These are phyloP conservation scores for Caenorhabditis sp. DNA, from an alignment of 2,888 invertebrate genomes.

Conservation along the genomic window DNA sequence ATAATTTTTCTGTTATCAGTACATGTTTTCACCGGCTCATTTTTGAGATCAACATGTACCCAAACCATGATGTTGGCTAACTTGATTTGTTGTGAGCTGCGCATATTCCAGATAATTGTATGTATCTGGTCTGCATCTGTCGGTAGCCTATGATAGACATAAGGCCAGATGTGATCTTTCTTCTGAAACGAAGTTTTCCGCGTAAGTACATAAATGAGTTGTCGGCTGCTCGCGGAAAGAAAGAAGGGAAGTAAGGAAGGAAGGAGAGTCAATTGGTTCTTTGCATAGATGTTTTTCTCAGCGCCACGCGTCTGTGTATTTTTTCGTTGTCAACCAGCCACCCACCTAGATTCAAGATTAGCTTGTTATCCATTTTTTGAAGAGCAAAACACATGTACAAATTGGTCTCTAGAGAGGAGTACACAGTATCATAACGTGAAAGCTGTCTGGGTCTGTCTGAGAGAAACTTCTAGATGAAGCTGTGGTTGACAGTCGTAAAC, in stretches of 20 bases:
- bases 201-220: conserved; percentile 38
- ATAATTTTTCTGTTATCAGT: not conserved
- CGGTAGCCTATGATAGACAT: conserved; percentile 10
- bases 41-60: not conserved
- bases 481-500: not conserved
- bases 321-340: conserved; percentile 46
- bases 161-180: not conserved
- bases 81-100: not conserved
- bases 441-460: conserved; percentile 2
- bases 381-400: conserved; percentile 45
- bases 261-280: conserved; percentile 12
- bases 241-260: no score
- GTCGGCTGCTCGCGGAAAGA: conserved; percentile 1
- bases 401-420: conserved; percentile 18
- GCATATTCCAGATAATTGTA: conserved; percentile 8
- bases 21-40: not conserved
- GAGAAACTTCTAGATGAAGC: not conserved
- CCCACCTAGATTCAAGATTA: conserved; percentile 54
- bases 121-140: conserved; percentile 34
- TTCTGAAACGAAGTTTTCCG: conserved; percentile 29
- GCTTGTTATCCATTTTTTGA: conserved; percentile 50
- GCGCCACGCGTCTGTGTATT: conserved; percentile 31
- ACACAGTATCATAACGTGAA: conserved; percentile 3
- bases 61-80: not conserved
- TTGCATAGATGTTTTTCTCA: conserved; percentile 36